These are phyloP conservation scores for Limnephilus lunatus DNA, from an alignment of 2,888 invertebrate genomes.

Conservation along the genomic window DNA sequence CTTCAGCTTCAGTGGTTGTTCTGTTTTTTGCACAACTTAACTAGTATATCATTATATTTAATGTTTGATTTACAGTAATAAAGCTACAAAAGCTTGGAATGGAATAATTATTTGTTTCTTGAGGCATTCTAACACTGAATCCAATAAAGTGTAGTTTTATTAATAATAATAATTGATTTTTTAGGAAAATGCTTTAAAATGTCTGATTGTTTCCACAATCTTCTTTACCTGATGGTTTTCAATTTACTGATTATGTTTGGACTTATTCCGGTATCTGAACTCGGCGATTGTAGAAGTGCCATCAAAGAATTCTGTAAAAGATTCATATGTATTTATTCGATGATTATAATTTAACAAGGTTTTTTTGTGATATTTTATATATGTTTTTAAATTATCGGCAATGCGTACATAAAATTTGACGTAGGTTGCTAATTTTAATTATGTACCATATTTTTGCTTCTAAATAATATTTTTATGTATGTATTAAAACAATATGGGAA, in stretches of 20 bases:
- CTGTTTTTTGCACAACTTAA: not conserved
- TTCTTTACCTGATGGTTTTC: conserved; percentile 37
- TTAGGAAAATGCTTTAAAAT: conserved; percentile 11
- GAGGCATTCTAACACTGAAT: not conserved
- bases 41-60: not conserved
- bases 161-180: not conserved
- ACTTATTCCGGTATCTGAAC: conserved; percentile 38
- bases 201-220: not conserved
- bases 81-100: not conserved
- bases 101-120: not conserved
- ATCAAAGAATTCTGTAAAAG: conserved; percentile 61
- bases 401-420: not conserved
- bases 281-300: conserved; percentile 53
- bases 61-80: not conserved
- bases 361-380: not conserved
- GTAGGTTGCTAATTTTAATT: not conserved
- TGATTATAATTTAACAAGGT: not conserved
- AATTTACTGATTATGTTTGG: conserved; percentile 54
- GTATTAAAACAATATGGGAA: not conserved
- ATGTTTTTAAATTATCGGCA: too few species aligned
- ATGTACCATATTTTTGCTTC: not conserved
- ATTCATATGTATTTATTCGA: not conserved
- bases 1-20: not conserved
- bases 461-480: not conserved
- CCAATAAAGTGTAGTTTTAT: not conserved